phyloP scores from a whole-genome alignment of 2,113 vertebrate species.

The Festucalex cinctus region DNA sequence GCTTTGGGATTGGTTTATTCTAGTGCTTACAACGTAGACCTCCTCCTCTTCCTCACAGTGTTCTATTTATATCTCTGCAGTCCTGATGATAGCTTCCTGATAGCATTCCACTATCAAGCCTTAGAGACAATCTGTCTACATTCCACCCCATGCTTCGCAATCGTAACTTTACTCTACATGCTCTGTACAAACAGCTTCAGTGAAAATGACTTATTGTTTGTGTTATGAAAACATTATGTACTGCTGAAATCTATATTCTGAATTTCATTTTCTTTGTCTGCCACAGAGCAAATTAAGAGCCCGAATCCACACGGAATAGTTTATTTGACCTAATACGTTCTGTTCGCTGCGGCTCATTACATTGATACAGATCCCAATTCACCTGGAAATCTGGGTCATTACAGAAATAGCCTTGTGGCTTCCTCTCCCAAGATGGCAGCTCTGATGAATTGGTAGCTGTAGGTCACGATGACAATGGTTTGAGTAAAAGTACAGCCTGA shows the following conservation, averaged over 20 bases:
- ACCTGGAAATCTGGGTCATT: constrained; percentile 70
- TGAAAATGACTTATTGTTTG: constrained; percentile 63
- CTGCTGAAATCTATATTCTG: background rate
- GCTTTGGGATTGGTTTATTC: constrained; percentile 44
- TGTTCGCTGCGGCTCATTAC: constrained; percentile 42
- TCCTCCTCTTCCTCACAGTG: constrained; percentile 37
- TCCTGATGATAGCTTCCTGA: constrained; percentile 57
- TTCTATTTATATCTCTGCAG: constrained; percentile 65
- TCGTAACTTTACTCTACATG: constrained; percentile 53
- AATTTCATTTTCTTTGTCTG: constrained; percentile 3
- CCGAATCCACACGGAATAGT: constrained; percentile 13
- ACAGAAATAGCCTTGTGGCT: constrained; percentile 65
- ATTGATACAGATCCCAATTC: constrained; percentile 54
- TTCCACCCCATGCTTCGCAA: constrained; percentile 55
- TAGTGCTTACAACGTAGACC: constrained; percentile 40
- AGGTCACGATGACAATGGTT: constrained; percentile 65
- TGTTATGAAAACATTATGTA: constrained; percentile 26
- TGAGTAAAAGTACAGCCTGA: constrained; percentile 24
- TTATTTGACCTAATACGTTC: constrained; percentile 37
- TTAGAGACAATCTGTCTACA: constrained; percentile 58
- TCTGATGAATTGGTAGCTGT: constrained; percentile 67
- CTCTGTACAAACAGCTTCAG: constrained; percentile 59
- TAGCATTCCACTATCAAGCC: constrained; percentile 65
- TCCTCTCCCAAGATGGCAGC: constrained; percentile 55
- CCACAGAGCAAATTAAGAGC: constrained; percentile 2